Conservation (phyloP, 2,888 invertebrate genomes). For the Cyclophora albipunctata region DNA sequence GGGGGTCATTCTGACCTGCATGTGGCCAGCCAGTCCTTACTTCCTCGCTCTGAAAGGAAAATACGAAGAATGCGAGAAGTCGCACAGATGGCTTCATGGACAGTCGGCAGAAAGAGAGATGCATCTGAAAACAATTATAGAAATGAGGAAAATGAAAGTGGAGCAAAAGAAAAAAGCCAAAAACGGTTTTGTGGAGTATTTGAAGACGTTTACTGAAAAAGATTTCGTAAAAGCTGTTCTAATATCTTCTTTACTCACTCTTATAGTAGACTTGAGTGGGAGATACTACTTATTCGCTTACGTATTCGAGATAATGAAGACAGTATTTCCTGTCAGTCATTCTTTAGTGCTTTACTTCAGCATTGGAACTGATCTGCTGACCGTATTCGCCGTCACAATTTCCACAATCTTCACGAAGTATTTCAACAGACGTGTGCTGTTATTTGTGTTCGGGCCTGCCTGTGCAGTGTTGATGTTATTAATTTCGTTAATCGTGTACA, state of each 20-base stretch:
- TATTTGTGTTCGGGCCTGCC: constrained; percentile 25
- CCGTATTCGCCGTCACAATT: constrained; percentile 19
- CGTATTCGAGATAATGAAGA: constrained; percentile 29
- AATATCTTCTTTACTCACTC: constrained; percentile 24
- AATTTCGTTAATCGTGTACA: constrained; percentile 22
- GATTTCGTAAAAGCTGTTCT: constrained; percentile 32
- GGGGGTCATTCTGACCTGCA: constrained; percentile 20
- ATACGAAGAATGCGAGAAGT: constrained; percentile 29
- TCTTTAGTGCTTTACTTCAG: constrained; percentile 30
- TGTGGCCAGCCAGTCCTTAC: constrained; percentile 41
- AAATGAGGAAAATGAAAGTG: constrained; percentile 21
- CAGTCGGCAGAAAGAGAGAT: constrained; percentile 17
- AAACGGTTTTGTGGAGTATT: constrained; percentile 3
- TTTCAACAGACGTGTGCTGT: constrained; percentile 29
- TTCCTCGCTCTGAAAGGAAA: constrained; percentile 33
- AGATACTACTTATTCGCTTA: constrained; percentile 33
- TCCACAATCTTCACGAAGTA: constrained; percentile 26
- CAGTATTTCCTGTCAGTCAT: constrained; percentile 24
- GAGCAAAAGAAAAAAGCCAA: constrained; percentile 6
- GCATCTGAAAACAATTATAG: constrained; percentile 28
- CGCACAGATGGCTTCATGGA: constrained; percentile 33
- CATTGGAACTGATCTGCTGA: constrained; percentile 28
- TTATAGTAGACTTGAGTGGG: constrained; percentile 32
- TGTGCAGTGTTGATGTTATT: constrained; percentile 26
- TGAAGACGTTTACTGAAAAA: constrained; percentile 18